phyloP scores from a whole-genome alignment of 2,888 invertebrate genomes.

The Philonicus albiceps region DNA sequence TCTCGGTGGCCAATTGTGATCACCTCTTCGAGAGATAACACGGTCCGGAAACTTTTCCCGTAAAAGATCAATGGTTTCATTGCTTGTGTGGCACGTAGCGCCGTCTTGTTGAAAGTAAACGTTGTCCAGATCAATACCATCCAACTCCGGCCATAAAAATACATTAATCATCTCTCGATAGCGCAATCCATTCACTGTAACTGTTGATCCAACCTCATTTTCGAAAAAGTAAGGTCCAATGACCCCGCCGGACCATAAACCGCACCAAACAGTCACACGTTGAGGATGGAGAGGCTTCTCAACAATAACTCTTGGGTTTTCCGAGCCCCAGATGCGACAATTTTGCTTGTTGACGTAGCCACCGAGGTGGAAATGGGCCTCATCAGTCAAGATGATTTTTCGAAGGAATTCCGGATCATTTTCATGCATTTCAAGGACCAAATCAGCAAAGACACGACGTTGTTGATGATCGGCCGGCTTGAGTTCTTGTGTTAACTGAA shows the following conservation, averaged over 20 bases:
- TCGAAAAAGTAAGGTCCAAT: conserved; percentile 29
- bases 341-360: background rate
- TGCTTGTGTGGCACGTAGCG: conserved; percentile 1
- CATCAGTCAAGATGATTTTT: background rate
- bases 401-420: background rate
- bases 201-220: background rate
- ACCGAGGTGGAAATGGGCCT: background rate
- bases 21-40: conserved; percentile 34
- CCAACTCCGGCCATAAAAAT: no score
- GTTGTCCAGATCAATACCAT: background rate
- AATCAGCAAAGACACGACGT: background rate
- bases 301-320: background rate
- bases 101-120: background rate
- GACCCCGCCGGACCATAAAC: conserved; percentile 18
- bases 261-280: conserved; percentile 10
- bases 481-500: background rate
- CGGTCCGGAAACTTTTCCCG: conserved; percentile 25
- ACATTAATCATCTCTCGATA: no score
- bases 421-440: background rate
- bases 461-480: background rate
- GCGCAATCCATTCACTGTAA: conserved; percentile 26
- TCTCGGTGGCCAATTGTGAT: conserved; percentile 41
- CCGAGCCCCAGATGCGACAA: background rate
- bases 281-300: background rate
- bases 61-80: background rate